phyloP scores from a whole-genome alignment of 2,888 invertebrate genomes.

The Euphydryas editha region DNA sequence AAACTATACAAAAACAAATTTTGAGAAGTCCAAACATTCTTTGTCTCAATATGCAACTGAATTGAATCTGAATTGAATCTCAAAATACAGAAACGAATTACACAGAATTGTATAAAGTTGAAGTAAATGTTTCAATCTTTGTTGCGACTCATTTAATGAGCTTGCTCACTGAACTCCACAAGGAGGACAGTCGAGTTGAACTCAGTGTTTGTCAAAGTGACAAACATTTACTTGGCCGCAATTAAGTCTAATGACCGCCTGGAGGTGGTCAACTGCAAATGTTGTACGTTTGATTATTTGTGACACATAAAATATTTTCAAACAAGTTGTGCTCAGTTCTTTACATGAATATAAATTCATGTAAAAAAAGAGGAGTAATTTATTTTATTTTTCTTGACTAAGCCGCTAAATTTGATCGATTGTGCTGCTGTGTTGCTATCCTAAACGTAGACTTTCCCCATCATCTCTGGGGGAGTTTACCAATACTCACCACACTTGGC shows the following conservation, averaged over 20 bases:
- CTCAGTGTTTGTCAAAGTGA: constrained; percentile 1
- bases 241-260: background rate
- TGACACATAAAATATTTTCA: background rate
- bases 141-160: constrained; percentile 25
- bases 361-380: no score
- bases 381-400: no score
- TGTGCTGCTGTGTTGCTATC: no score
- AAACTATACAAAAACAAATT: background rate
- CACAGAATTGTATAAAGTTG: background rate
- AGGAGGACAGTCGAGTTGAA: background rate
- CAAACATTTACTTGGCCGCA: constrained; percentile 3
- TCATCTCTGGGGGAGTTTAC: no score
- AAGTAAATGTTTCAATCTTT: constrained; percentile 31
- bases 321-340: no score
- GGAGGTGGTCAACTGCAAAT: background rate
- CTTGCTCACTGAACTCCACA: constrained; percentile 15
- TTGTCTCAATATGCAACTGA: background rate
- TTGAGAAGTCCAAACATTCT: background rate
- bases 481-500: no score
- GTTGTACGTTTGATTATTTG: background rate
- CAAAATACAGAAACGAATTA: background rate
- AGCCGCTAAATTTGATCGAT: no score
- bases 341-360: no score
- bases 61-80: no score
- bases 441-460: no score